A percentile compares a stretch with the other conserved stretches of the same genome.
phyloP scores from a whole-genome alignment of 2,888 invertebrate genomes.

The Bibio marci region DNA sequence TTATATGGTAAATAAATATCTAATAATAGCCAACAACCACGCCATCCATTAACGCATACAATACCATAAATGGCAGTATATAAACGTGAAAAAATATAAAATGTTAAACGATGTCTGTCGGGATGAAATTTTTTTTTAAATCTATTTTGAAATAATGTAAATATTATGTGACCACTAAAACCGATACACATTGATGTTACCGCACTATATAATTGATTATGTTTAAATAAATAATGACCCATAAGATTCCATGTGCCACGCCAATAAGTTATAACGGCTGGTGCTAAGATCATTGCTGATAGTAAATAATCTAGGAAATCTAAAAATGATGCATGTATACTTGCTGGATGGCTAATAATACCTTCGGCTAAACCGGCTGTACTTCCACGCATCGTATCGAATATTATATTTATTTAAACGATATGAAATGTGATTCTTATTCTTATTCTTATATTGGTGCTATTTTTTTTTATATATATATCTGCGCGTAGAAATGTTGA shows the following conservation, averaged over 20 bases:
- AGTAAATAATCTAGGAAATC: constrained; percentile 53
- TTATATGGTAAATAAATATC: constrained; percentile 48
- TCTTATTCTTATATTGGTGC: too few species aligned
- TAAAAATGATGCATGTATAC: constrained; percentile 34
- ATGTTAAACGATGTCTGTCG: constrained; percentile 47
- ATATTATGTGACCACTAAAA: constrained; percentile 46
- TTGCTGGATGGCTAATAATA: constrained; percentile 2
- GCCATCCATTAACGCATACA: constrained; percentile 76
- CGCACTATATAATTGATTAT: constrained; percentile 40
- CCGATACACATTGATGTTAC: constrained; percentile 52
- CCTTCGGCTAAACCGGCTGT: constrained; percentile 10
- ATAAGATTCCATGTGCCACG: constrained; percentile 70
- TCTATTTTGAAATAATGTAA: constrained; percentile 48
- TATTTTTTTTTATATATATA: too few species aligned
- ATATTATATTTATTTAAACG: too few species aligned
- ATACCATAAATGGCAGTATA: constrained; percentile 62
- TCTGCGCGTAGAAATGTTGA: too few species aligned
- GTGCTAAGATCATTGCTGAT: constrained; percentile 55
- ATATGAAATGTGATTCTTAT: too few species aligned
- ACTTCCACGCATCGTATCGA: constrained; percentile 15
- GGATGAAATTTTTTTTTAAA: constrained; percentile 43
- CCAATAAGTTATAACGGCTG: constrained; percentile 74
- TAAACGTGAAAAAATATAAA: constrained; percentile 49
- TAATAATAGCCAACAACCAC: constrained; percentile 60
- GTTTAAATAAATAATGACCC: constrained; percentile 52